Conservation (phyloP, 2,113 vertebrate species). For the Fulmarus glacialis region DNA sequence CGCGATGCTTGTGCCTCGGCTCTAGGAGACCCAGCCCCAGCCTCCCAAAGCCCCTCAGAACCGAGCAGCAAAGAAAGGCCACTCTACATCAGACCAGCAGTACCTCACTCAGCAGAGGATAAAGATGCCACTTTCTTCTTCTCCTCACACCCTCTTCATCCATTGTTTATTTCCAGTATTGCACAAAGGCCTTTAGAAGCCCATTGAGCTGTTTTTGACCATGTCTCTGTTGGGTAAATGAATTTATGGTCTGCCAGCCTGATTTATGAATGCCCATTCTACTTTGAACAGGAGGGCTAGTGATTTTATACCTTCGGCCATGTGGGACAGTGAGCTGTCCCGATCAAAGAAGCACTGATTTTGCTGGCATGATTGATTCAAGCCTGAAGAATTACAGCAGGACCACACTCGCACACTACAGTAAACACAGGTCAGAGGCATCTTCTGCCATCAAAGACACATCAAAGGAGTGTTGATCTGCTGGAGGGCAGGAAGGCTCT, state of each 20-base stretch:
- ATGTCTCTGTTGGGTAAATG: slow-evolving; percentile 47
- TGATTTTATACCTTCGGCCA: slow-evolving; percentile 51
- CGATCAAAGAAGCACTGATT: slow-evolving; percentile 37
- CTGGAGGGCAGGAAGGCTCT: no score
- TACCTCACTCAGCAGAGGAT: not conserved
- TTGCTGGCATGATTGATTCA: slow-evolving; percentile 42
- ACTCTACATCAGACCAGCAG: not conserved
- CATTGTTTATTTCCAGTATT: not conserved
- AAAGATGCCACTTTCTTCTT: not conserved
- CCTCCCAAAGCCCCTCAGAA: not conserved
- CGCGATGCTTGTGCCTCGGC: not conserved
- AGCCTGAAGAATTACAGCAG: not conserved
- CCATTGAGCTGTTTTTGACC: slow-evolving; percentile 25
- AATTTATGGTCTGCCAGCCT: slow-evolving; percentile 61
- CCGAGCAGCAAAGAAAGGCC: not conserved
- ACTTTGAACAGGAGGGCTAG: not conserved
- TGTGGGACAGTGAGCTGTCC: slow-evolving; percentile 30
- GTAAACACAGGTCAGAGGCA: not conserved
- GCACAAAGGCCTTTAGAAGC: slow-evolving; percentile 24
- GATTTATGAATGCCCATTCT: slow-evolving; percentile 55
- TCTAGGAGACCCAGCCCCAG: not conserved
- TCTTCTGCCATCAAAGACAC: not conserved
- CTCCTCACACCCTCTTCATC: not conserved
- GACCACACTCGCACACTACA: not conserved
- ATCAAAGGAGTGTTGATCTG: no score